These are phyloP conservation scores for Trichomalopsis sarcophagae DNA, from an alignment of 1,140 invertebrate species.

Conservation along the genomic window DNA sequence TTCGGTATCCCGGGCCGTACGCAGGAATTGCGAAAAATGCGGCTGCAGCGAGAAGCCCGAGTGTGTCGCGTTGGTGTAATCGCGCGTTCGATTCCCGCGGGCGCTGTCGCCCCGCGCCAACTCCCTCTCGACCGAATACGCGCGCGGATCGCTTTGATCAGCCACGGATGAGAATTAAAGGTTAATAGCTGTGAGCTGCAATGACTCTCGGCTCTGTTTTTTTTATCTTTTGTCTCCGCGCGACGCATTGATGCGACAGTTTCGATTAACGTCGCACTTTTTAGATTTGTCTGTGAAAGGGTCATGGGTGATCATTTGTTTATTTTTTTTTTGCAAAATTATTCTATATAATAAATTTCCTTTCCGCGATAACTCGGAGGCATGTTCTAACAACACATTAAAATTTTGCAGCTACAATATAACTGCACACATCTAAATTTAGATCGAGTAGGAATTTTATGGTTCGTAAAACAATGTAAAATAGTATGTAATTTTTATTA, in stretches of 20 bases:
- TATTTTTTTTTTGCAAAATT: too few relatives aligned
- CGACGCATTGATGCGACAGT: not conserved
- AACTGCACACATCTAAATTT: not conserved
- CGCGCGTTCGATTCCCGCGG: constrained; percentile 30
- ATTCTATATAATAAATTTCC: too few relatives aligned
- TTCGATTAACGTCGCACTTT: not conserved
- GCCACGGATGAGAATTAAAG: constrained; percentile 14
- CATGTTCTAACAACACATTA: not conserved
- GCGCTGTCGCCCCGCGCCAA: not conserved
- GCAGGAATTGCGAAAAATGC: not conserved
- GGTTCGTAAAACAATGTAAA: not conserved
- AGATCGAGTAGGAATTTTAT: not conserved
- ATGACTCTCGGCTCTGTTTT: not conserved
- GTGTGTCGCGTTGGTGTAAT: not conserved
- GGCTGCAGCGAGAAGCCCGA: not conserved
- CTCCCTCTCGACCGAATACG: not conserved
- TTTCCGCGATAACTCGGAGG: not conserved
- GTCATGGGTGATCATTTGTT: too few relatives aligned
- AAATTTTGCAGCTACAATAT: not conserved
- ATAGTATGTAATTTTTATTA: too few relatives aligned
- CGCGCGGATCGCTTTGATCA: constrained; percentile 22
- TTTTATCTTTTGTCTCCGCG: not conserved
- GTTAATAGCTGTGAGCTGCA: not conserved
- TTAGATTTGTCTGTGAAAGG: too few relatives aligned
- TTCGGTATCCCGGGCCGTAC: not conserved